phyloP scores from a whole-genome alignment of 2,797 vertebrate species.

The Coilia nasus region DNA sequence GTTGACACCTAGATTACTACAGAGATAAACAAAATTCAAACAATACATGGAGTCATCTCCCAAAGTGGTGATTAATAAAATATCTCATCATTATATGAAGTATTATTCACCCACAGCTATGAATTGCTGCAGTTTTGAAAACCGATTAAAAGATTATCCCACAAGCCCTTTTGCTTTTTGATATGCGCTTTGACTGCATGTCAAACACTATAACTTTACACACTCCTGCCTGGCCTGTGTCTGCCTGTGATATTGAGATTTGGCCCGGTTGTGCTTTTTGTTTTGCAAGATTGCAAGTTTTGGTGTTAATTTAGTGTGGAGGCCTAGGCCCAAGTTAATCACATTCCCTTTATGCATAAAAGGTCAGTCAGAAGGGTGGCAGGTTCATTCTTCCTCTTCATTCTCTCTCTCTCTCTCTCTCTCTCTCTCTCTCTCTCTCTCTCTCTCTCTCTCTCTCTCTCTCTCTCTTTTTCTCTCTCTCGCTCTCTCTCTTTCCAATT shows the following conservation, averaged over 20 bases:
- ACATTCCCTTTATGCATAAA: background rate
- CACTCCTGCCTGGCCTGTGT: background rate
- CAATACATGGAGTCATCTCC: too few species aligned
- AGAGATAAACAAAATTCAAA: too few species aligned
- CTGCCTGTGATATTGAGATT: background rate
- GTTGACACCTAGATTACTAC: too few species aligned
- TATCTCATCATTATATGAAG: too few species aligned
- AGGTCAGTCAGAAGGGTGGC: background rate
- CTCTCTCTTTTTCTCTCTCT: background rate
- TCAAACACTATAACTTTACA: too few species aligned
- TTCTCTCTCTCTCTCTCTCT: constrained; percentile 34
- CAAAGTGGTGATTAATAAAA: too few species aligned
- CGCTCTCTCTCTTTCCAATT: background rate
- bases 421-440: constrained; percentile 2
- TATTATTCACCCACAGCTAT: too few species aligned
- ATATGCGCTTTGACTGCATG: too few species aligned
- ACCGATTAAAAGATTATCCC: too few species aligned
- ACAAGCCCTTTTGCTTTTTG: too few species aligned
- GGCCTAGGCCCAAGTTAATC: background rate
- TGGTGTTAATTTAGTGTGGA: background rate
- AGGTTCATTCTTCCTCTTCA: background rate
- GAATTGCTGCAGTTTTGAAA: too few species aligned
- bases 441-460: background rate
- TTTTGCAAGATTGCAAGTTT: background rate
- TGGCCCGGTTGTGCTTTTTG: background rate